Evolutionary conservation across 2,888 invertebrate genomes (phyloP), one percentile per base, ranked within the genome.

Genomic region (Synanthedon vespiformis): DNA sequence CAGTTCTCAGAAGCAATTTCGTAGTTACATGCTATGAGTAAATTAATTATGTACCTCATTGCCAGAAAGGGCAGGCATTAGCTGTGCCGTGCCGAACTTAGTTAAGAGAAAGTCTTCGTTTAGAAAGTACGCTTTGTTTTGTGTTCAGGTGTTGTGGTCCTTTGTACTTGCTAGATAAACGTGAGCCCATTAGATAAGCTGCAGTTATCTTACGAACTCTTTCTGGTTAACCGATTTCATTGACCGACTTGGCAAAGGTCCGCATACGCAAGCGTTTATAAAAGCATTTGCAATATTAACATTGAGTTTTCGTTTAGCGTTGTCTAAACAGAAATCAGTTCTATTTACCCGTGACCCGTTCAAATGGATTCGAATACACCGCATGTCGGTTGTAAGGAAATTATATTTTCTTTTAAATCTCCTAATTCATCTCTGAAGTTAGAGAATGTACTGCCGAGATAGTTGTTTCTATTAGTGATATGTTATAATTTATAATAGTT

Each of bases 81-180:
- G 63, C 69, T 67, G 65, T 67, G 67, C 70, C 67, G 65, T 67
- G 67, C 70, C 70, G 64, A 76, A 75, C 72, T 77, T 74, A 64
- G 69, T 72, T 69, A 62, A 58, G 80, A 74, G 80, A 81, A 81
- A 80, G 79, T 75, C 62, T 74, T 74, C 64, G 69, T 67, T 76
- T 81, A 78, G 81, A 81, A 81, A 82, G 82, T 73, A 52, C 61
- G 65, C 72, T 72, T 77, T 77, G 77, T 77, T 78, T 74, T 75
- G 58, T 70, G 74, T 69, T 64, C 63, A 64, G 63, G 62, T 69
- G 59, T 64, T 66, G 59, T 67, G 62, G 68, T 69, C 73, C 70
- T 77, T 44, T 70, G 64, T 58, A 55, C 58, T 58, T 40, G 58
- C 55, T 54, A 66, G 68, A 70, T 73, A 69, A 67, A 60, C 57